phyloP scores from a whole-genome alignment of 2,113 vertebrate species.

The Festucalex cinctus region DNA sequence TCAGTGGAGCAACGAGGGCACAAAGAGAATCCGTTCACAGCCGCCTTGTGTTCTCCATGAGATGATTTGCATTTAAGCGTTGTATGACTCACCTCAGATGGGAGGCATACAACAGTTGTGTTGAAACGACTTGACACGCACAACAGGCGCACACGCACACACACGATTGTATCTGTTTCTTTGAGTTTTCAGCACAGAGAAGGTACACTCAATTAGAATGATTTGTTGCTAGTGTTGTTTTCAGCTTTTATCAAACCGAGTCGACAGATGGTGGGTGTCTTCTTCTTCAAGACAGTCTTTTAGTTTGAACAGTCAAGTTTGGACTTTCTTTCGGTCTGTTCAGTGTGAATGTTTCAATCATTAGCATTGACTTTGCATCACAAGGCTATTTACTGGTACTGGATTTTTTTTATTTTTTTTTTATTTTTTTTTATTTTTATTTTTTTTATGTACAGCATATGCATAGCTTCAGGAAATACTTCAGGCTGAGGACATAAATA shows the following conservation, averaged over 20 bases:
- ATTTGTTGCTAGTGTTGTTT: not conserved
- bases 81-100: slow-evolving; percentile 20
- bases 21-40: slow-evolving; percentile 25
- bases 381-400: not conserved
- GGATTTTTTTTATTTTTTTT: no score
- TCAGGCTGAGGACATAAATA: slow-evolving; percentile 22
- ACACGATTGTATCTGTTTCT: not conserved
- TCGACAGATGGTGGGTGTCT: not conserved
- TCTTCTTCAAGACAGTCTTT: not conserved
- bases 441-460: not conserved
- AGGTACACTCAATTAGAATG: not conserved
- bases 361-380: not conserved
- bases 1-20: slow-evolving; percentile 58
- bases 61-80: slow-evolving; percentile 35
- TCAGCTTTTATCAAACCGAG: not conserved
- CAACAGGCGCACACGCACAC: not conserved
- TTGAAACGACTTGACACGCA: slow-evolving; percentile 9
- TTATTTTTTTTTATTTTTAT: no score
- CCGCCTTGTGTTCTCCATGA: slow-evolving; percentile 24
- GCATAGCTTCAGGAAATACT: not conserved
- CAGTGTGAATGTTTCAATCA: not conserved
- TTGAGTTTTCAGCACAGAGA: not conserved
- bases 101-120: slow-evolving; percentile 5
- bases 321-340: not conserved
- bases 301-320: not conserved